Evolutionary conservation across 2,113 vertebrate genomes (phyloP).

Genomic region (Myiozetetes cayanensis): DNA sequence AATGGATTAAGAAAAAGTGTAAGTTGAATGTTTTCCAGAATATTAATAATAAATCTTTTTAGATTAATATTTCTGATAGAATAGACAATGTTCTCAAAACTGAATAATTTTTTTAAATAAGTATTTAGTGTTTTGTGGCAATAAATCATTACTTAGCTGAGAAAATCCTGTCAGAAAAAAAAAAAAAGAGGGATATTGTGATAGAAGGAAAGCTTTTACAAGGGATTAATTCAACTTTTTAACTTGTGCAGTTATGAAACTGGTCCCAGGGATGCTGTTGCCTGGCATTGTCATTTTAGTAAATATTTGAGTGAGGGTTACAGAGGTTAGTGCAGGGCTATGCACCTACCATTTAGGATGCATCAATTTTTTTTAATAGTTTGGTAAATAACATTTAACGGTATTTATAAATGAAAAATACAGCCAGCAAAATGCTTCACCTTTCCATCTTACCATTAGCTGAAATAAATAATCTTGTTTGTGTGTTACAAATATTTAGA

Average conservation of each 20-base stretch:
- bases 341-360: background rate
- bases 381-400: background rate
- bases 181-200: background rate
- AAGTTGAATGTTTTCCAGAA: background rate
- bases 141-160: background rate
- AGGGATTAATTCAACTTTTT: background rate
- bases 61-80: slow-evolving; percentile 1
- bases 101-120: background rate
- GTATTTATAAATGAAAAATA: background rate
- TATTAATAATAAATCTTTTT: background rate
- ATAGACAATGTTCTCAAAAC: background rate
- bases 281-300: background rate
- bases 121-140: background rate
- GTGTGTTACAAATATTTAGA: background rate
- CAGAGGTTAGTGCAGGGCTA: background rate
- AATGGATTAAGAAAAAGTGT: background rate
- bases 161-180: background rate
- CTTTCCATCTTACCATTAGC: background rate
- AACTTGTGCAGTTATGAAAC: background rate
- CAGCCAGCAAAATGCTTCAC: background rate
- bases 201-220: background rate
- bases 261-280: background rate
- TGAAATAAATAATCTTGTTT: background rate
- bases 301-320: background rate
- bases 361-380: background rate